Base-by-base conservation (phyloP, 2,888 invertebrate genomes). In the Pammene fasciana region DNA sequence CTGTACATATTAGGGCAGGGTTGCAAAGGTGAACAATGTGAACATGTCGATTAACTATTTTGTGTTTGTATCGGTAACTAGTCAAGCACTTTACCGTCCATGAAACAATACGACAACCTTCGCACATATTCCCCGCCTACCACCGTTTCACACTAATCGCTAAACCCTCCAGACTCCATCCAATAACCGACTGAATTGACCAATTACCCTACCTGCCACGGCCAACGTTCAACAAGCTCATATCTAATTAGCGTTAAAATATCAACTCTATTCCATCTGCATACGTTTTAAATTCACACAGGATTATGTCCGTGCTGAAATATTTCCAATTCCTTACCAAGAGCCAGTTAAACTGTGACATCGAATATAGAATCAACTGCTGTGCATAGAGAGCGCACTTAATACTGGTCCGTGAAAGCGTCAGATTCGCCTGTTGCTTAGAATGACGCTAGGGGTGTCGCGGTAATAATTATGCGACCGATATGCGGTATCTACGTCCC, bases 401-500 rank as follows among this genome's bases (percentile, higher is more conserved):
- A 11, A 13, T 34, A 34, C 34, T 54, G n/a, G 54, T 34, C 34
- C 4, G 4, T n/a, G 5, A 0, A 5, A 11, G 13, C 50, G 34
- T n/a, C 0, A 7, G 50, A 26, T 26, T 34, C n/a, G 34, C n/a
- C 14, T 34, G 54, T n/a, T 52, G 75, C 70, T 75, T 60, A 76
- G 74, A 34, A 45, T 59, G 6, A 13, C 41, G 36, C 13, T n/a
- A 41, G 68, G 76, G 77, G 75, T 75, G 76, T 73, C 77, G 74
- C 75, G 76, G 82, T 83, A 77, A 83, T 83, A 84, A 86, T 84
- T 84, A 78, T 67, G 60, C 65, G 65, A 64, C 55, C 52, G 52
- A 71, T 57, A 41, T 68, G n/a, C 52, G 14, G n/a, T n/a, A n/a
- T n/a, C n/a, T 59, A 26, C 45, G 43, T 10, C 60, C 65, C 57